These are phyloP conservation scores for Apoda limacodes DNA, from an alignment of 2,888 invertebrate genomes.

Conservation along the genomic window DNA sequence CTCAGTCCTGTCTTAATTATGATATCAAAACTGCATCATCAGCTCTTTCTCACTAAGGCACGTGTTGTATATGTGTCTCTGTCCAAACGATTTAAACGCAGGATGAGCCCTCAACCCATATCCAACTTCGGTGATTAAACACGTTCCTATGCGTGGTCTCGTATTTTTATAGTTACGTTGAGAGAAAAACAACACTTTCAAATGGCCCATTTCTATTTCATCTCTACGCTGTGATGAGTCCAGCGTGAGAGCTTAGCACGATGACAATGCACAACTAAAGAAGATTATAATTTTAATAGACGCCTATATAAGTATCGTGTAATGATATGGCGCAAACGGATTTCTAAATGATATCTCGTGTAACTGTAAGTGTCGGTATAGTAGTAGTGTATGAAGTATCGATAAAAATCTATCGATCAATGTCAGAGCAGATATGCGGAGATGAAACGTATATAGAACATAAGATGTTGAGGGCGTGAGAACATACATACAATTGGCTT, in stretches of 20 bases:
- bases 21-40: conserved; percentile 60
- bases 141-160: conserved; percentile 65
- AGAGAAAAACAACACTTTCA: conserved; percentile 34
- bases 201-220: conserved; percentile 38
- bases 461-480: too few relatives aligned
- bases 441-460: too few relatives aligned
- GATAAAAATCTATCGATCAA: conserved; percentile 32
- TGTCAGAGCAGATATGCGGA: conserved; percentile 25
- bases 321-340: conserved; percentile 20
- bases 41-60: conserved; percentile 36
- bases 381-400: conserved; percentile 26
- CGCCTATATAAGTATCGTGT: too few relatives aligned
- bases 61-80: conserved; percentile 31
- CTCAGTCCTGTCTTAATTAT: conserved; percentile 49
- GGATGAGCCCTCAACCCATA: conserved; percentile 39
- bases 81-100: conserved; percentile 39
- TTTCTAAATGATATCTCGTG: conserved; percentile 33
- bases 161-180: conserved; percentile 36
- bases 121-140: conserved; percentile 57
- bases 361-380: conserved; percentile 33
- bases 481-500: conserved; percentile 28
- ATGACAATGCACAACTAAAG: conserved; percentile 42
- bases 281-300: too few relatives aligned
- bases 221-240: conserved; percentile 25
- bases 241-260: conserved; percentile 35